Evolutionary conservation across 2,113 vertebrate species (phyloP).

Genomic region (Lampris megalopsis): DNA sequence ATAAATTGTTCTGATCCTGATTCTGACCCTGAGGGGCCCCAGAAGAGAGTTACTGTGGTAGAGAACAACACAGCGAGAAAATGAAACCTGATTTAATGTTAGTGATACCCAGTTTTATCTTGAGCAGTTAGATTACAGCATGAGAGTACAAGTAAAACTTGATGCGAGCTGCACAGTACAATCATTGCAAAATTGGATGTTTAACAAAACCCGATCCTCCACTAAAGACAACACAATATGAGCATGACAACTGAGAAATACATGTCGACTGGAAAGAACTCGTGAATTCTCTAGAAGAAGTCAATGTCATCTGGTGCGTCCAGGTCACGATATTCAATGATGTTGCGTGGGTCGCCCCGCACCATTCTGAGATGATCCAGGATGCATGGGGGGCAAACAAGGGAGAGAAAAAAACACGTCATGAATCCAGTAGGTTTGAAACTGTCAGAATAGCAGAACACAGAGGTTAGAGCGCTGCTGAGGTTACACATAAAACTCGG

Average conservation of each 20-base stretch:
- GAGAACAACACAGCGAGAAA: not conserved
- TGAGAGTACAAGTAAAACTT: not conserved
- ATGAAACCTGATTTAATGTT: conserved; percentile 10
- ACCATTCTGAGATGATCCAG: conserved; percentile 83
- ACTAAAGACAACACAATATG: conserved; percentile 20
- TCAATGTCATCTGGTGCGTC: conserved; percentile 93
- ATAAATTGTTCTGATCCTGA: not conserved
- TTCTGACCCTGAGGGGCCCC: not conserved
- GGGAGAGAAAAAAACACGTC: not conserved
- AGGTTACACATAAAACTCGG: conserved; percentile 49
- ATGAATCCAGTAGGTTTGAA: not conserved
- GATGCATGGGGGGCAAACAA: not conserved
- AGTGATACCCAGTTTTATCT: conserved; percentile 61
- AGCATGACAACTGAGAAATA: conserved; percentile 7
- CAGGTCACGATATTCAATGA: conserved; percentile 92
- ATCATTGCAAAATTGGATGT: conserved; percentile 34
- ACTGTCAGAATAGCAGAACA: not conserved
- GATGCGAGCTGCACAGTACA: conserved; percentile 35
- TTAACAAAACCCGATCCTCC: conserved; percentile 16
- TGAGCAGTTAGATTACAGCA: conserved; percentile 54
- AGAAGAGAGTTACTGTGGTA: too few species aligned
- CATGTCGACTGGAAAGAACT: conserved; percentile 4
- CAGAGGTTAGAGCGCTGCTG: conserved; percentile 15
- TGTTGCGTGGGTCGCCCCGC: conserved; percentile 90
- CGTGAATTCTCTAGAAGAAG: conserved; percentile 85